Conservation (phyloP, 2,797 vertebrate genomes). For the Tenualosa thibaudeaui region DNA sequence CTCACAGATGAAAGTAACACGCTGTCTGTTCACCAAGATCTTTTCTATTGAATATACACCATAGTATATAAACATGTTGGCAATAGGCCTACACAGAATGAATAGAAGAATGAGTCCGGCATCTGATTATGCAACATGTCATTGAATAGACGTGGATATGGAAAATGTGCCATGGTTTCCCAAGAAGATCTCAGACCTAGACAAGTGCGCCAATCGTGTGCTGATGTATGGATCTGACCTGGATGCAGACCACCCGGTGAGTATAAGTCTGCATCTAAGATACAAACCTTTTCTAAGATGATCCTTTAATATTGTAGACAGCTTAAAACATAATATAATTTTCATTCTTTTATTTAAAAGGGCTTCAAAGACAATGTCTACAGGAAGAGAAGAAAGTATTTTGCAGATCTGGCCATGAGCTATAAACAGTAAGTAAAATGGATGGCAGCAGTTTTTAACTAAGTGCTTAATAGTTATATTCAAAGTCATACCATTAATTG, state of each 20-base stretch:
- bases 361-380: constrained; percentile 97
- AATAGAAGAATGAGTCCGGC: too few species aligned
- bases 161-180: constrained; percentile 92
- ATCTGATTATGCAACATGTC: neutral
- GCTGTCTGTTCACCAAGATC: neutral
- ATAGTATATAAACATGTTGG: neutral
- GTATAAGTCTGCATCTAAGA: constrained; percentile 33
- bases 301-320: neutral
- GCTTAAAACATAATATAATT: neutral
- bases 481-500: neutral
- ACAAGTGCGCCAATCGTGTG: constrained; percentile 93
- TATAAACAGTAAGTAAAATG: constrained; percentile 89
- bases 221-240: constrained; percentile 96
- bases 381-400: constrained; percentile 96
- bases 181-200: constrained; percentile 95
- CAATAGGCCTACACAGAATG: neutral
- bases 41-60: neutral
- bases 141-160: constrained; percentile 71
- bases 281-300: neutral
- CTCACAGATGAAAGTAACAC: neutral
- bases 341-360: constrained; percentile 62
- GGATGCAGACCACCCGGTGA: constrained; percentile 95
- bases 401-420: constrained; percentile 95
- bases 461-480: neutral
- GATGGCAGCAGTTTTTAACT: neutral